A percentile compares a stretch with the other conserved stretches of the same genome.
phyloP scores from a whole-genome alignment of 2,888 invertebrate species.

The Brachypalpus laphriformis region DNA sequence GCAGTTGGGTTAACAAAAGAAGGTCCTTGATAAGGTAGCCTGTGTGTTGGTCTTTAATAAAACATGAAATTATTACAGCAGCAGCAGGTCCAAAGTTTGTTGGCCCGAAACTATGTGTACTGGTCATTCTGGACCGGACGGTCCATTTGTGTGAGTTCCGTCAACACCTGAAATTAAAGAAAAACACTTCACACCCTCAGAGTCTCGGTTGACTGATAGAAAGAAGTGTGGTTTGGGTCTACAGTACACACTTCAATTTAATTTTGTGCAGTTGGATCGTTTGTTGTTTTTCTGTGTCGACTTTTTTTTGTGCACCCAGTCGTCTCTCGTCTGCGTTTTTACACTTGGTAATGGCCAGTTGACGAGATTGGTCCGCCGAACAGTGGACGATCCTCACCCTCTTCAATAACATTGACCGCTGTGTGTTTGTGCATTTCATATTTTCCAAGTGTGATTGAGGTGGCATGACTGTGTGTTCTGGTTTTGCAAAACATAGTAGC shows the following conservation, averaged over 20 bases:
- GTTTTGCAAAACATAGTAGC: constrained; percentile 22
- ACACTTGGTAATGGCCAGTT: constrained; percentile 70
- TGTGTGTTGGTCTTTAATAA: constrained; percentile 68
- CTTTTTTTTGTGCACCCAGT: constrained; percentile 13
- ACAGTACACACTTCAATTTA: constrained; percentile 73
- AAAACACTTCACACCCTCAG: constrained; percentile 65
- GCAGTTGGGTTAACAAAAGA: constrained; percentile 69
- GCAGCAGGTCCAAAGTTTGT: constrained; percentile 50
- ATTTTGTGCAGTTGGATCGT: constrained; percentile 66
- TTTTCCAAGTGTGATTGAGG: constrained; percentile 52
- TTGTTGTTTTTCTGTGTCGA: constrained; percentile 59
- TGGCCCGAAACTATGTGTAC: constrained; percentile 44
- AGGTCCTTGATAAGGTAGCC: constrained; percentile 38
- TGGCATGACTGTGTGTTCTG: not conserved
- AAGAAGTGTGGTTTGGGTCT: constrained; percentile 43
- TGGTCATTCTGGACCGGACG: constrained; percentile 32
- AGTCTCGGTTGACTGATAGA: constrained; percentile 36
- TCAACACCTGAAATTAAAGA: constrained; percentile 76
- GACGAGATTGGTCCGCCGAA: constrained; percentile 61
- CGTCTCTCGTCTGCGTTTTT: constrained; percentile 53
- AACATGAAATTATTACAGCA: constrained; percentile 73
- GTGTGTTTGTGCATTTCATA: constrained; percentile 64
- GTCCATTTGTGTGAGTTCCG: constrained; percentile 60
- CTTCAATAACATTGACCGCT: constrained; percentile 49
- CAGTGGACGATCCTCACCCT: too few relatives aligned